These are phyloP conservation scores for Microcebus lehilahytsara DNA, from an alignment of 2,113 vertebrate genomes.

Conservation along the genomic window DNA sequence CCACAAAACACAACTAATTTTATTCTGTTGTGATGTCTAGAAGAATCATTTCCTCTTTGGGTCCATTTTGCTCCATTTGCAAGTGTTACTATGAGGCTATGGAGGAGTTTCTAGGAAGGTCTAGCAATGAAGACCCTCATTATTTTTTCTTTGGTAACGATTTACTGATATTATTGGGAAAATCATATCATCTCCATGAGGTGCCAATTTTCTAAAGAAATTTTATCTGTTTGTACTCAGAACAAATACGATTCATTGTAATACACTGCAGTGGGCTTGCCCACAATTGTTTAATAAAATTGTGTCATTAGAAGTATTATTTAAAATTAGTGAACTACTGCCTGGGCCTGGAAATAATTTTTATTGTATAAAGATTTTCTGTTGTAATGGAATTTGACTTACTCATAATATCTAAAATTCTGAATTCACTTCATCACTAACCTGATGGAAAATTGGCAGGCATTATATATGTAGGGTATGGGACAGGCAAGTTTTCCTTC, in stretches of 20 bases:
- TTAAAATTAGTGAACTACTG: conserved; percentile 48
- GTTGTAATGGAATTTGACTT: conserved; percentile 45
- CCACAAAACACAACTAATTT: not conserved
- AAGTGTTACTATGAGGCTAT: not conserved
- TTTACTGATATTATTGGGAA: conserved; percentile 4
- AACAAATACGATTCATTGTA: conserved; percentile 27
- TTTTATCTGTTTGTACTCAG: not conserved
- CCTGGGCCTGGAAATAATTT: conserved; percentile 43
- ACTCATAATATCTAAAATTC: conserved; percentile 38
- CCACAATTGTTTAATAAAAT: conserved; percentile 37
- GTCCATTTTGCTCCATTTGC: not conserved
- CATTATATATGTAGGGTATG: conserved; percentile 49
- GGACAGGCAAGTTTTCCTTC: conserved; percentile 49
- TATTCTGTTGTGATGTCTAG: not conserved
- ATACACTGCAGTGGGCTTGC: not conserved
- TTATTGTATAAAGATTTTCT: conserved; percentile 51
- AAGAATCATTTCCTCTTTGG: not conserved
- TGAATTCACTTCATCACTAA: conserved; percentile 20
- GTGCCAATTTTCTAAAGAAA: conserved; percentile 15
- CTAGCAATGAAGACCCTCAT: not conserved
- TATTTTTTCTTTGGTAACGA: not conserved
- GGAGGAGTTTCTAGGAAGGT: not conserved
- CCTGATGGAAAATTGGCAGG: conserved; percentile 16
- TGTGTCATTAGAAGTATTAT: conserved; percentile 41
- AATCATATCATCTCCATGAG: not conserved